A percentile compares a stretch with the other conserved stretches of the same genome.
These are phyloP conservation scores for Xestoiulus laeticollis DNA, from an alignment of 2,888 invertebrate species.

Conservation along the genomic window DNA sequence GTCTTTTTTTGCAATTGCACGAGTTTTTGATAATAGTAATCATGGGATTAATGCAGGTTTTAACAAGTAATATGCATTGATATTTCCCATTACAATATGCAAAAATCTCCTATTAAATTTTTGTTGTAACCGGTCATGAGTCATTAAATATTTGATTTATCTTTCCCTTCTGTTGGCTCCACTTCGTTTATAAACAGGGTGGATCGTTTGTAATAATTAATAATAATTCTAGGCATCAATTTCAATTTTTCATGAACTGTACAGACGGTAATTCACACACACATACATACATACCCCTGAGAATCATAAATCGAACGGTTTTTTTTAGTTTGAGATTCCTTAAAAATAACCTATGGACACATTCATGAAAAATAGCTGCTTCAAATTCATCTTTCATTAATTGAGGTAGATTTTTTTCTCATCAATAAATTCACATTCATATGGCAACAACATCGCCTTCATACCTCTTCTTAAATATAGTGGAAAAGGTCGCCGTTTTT, in stretches of 20 bases:
- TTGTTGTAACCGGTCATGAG: too few species aligned
- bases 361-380: slow-evolving; percentile 51
- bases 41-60: neutral
- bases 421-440: slow-evolving; percentile 46
- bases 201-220: slow-evolving; percentile 34
- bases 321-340: slow-evolving; percentile 47
- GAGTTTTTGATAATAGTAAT: neutral
- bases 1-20: too few species aligned
- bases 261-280: slow-evolving; percentile 40
- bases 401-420: slow-evolving; percentile 50
- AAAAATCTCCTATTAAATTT: too few species aligned
- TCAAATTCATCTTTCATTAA: slow-evolving; percentile 47
- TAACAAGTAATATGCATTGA: neutral
- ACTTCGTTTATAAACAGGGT: neutral
- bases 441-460: slow-evolving; percentile 47
- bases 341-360: slow-evolving; percentile 49
- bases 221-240: slow-evolving; percentile 43
- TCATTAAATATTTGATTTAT: neutral
- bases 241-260: slow-evolving; percentile 36
- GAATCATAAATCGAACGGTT: slow-evolving; percentile 42
- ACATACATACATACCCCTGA: slow-evolving; percentile 49
- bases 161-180: neutral
- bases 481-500: neutral
- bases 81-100: too few species aligned
- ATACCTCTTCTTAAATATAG: slow-evolving; percentile 40